phyloP scores from a whole-genome alignment of 92 coral and sea anemone genomes.

The Chrysogorgia sp. region DNA sequence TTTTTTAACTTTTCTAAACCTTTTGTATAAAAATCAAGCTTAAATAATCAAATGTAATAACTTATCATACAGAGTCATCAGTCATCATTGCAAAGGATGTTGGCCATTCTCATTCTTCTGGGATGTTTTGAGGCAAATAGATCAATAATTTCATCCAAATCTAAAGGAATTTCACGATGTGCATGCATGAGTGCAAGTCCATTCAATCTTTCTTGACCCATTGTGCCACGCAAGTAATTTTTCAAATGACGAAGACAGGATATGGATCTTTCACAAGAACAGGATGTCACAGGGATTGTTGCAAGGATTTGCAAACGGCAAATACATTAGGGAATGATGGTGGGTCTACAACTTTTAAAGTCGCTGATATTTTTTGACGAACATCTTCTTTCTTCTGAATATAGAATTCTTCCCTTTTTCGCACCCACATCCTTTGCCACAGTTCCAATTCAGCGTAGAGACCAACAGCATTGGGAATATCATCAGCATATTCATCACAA shows the following conservation, averaged over 20 bases:
- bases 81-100: too few species aligned
- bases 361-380: background rate
- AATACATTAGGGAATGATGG: conserved; percentile 7
- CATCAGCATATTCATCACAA: conserved; percentile 59
- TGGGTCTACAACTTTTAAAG: conserved; percentile 24
- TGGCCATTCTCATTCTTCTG: conserved; percentile 47
- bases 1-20: too few species aligned
- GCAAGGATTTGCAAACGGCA: conserved; percentile 20
- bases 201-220: conserved; percentile 54
- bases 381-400: conserved; percentile 29
- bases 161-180: conserved; percentile 45
- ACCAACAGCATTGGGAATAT: conserved; percentile 63
- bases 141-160: conserved; percentile 54
- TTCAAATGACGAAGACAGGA: conserved; percentile 53
- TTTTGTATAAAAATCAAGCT: too few species aligned
- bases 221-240: too few species aligned
- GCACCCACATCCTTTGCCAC: too few species aligned
- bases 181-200: conserved; percentile 52
- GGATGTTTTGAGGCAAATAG: conserved; percentile 56
- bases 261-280: conserved; percentile 53
- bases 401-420: too few species aligned
- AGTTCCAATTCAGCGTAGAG: too few species aligned
- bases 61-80: too few species aligned
- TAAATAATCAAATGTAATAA: too few species aligned
- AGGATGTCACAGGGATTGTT: too few species aligned